These are phyloP conservation scores for Orthosia incerta DNA, from an alignment of 2,888 invertebrate genomes.

Conservation along the genomic window DNA sequence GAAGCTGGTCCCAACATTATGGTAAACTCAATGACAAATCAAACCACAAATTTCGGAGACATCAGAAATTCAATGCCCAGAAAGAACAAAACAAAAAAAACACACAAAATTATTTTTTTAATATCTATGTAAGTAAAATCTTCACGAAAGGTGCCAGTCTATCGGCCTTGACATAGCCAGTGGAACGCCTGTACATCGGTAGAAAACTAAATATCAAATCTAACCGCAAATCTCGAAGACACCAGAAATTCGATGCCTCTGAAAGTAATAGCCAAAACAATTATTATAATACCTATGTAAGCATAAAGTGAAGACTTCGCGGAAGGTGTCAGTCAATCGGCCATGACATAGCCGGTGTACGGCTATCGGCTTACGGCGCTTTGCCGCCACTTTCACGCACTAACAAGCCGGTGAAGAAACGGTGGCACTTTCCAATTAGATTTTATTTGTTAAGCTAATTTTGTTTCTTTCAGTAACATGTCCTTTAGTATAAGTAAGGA, in stretches of 20 bases:
- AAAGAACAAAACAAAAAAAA: constrained; percentile 14
- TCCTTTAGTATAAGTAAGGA: background rate
- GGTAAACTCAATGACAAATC: too few species aligned
- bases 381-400: constrained; percentile 76
- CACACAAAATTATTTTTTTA: constrained; percentile 19
- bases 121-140: constrained; percentile 33
- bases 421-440: constrained; percentile 28
- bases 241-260: background rate
- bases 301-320: constrained; percentile 40
- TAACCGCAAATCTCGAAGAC: background rate
- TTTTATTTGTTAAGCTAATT: background rate
- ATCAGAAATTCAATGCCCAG: constrained; percentile 21
- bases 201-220: too few species aligned
- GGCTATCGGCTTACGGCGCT: constrained; percentile 67
- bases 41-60: constrained; percentile 14
- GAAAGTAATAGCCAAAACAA: background rate
- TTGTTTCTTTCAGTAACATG: background rate
- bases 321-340: constrained; percentile 59
- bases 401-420: constrained; percentile 16
- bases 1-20: too few species aligned
- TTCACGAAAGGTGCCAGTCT: constrained; percentile 58
- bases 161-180: constrained; percentile 56
- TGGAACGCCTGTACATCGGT: background rate
- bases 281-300: background rate
- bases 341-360: constrained; percentile 52